Conservation (phyloP, 1,140 invertebrate genomes). For the Panonychus citri region DNA sequence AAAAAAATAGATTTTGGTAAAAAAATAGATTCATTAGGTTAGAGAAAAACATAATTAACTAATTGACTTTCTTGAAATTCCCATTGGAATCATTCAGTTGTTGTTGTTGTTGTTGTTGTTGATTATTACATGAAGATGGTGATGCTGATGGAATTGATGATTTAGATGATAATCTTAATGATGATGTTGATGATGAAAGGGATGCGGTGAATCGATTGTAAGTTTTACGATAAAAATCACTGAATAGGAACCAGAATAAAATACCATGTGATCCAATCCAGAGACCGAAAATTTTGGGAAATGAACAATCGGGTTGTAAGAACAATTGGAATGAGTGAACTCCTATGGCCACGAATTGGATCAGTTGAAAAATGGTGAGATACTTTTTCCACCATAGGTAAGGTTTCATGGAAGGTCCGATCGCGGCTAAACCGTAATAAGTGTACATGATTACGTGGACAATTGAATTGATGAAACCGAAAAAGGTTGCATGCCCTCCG, state of each 20-base stretch:
- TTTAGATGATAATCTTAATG: too few relatives aligned
- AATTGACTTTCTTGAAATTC: background rate
- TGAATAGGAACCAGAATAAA: background rate
- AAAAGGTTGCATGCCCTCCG: slow-evolving; percentile 57
- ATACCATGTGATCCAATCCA: background rate
- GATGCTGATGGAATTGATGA: background rate
- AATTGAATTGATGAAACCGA: slow-evolving; percentile 49
- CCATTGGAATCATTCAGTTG: background rate
- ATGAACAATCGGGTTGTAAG: background rate
- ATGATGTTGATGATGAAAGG: background rate
- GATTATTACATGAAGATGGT: too few relatives aligned
- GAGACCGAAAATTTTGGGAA: slow-evolving; percentile 1
- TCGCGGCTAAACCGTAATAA: slow-evolving; percentile 30
- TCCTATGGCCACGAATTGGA: background rate
- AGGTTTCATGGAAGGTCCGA: slow-evolving; percentile 28
- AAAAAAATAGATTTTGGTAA: too few relatives aligned
- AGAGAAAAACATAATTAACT: too few relatives aligned
- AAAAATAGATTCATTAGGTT: too few relatives aligned
- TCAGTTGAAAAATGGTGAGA: slow-evolving; percentile 1
- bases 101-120: background rate
- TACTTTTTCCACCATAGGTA: slow-evolving; percentile 32
- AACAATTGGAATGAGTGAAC: background rate
- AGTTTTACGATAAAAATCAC: background rate
- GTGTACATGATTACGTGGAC: slow-evolving; percentile 36
- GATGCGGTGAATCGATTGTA: background rate